phyloP scores from a whole-genome alignment of 1,140 invertebrate species.

The Brachionus manjavacas region DNA sequence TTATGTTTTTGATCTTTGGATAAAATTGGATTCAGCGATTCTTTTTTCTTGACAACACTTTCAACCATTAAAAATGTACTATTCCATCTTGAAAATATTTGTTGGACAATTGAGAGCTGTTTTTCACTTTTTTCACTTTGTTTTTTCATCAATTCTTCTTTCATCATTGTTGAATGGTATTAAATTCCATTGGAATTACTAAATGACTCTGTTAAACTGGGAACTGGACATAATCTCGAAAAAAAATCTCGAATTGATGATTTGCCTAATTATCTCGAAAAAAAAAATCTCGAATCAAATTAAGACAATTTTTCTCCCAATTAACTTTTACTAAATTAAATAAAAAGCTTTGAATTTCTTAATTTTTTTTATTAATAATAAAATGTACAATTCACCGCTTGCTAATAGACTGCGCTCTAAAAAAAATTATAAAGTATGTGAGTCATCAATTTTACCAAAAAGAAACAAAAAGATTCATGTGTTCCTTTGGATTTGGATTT shows the following conservation, averaged over 20 bases:
- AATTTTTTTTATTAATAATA: neutral
- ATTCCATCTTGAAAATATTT: no score
- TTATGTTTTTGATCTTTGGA: neutral
- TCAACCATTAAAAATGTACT: neutral
- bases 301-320: no score
- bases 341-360: neutral
- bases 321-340: no score
- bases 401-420: neutral
- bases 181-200: no score
- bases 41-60: neutral
- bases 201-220: no score
- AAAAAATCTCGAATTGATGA: no score
- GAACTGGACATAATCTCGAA: no score
- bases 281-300: no score
- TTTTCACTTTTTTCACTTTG: neutral
- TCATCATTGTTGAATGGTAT: no score
- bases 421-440: neutral
- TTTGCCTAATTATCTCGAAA: no score
- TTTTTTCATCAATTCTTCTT: no score
- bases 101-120: neutral
- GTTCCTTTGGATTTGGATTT: neutral
- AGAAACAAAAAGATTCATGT: neutral
- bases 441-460: neutral
- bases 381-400: neutral
- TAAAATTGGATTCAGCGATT: neutral